These are phyloP conservation scores for Pangasius larnaudii DNA, from an alignment of 2,797 vertebrate genomes.

Conservation along the genomic window DNA sequence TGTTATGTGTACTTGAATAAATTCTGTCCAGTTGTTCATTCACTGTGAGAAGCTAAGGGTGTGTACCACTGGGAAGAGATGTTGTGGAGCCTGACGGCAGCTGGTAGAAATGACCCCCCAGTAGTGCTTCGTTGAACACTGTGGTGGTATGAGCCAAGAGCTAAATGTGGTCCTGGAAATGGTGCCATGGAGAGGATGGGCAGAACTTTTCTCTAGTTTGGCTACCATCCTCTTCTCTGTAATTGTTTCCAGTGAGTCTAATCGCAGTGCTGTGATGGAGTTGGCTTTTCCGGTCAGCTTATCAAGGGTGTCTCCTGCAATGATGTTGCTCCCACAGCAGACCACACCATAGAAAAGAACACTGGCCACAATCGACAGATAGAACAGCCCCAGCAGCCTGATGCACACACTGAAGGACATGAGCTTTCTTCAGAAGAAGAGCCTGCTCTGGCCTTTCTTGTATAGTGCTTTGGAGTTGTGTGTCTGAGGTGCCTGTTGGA, in stretches of 20 bases:
- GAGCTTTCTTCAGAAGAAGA: background rate
- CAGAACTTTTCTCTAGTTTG: background rate
- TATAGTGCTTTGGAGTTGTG: background rate
- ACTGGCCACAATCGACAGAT: background rate
- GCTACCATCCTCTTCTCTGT: background rate
- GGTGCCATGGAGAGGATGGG: background rate
- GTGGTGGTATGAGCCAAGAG: background rate
- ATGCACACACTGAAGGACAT: background rate
- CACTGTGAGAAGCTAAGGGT: background rate
- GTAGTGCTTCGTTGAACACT: background rate
- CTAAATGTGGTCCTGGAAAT: background rate
- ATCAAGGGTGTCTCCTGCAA: background rate
- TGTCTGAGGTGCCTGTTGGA: background rate
- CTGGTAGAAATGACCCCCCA: background rate
- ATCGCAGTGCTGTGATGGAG: background rate
- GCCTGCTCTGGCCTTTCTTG: background rate
- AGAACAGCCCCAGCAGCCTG: background rate
- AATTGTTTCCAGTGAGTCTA: background rate
- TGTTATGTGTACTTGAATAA: background rate
- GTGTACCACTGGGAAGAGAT: background rate
- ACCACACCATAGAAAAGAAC: background rate
- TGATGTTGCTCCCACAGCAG: background rate
- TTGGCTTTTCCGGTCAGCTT: background rate
- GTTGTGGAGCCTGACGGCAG: background rate
- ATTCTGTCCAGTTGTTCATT: background rate